These are phyloP conservation scores for Notolabrus celidotus DNA, from an alignment of 2,797 vertebrate genomes.

Conservation along the genomic window DNA sequence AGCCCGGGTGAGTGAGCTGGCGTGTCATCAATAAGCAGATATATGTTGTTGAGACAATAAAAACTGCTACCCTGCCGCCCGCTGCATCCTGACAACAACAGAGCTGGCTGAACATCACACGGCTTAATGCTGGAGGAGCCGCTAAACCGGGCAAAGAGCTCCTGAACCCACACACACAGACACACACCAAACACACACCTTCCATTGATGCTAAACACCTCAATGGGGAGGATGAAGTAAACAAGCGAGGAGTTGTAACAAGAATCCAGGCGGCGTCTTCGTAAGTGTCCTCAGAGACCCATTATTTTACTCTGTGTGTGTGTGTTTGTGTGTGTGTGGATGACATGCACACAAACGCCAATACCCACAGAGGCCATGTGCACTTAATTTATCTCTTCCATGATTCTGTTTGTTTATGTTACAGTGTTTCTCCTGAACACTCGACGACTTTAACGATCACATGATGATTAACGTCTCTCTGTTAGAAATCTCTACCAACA, in stretches of 20 bases:
- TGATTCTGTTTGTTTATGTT: background rate
- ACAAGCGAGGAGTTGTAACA: background rate
- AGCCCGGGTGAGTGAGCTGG: constrained; percentile 28
- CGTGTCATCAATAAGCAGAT: constrained; percentile 25
- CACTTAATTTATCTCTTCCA: background rate
- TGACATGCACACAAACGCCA: background rate
- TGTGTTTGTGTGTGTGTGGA: too few species aligned
- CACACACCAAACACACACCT: constrained; percentile 9
- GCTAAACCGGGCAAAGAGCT: constrained; percentile 16
- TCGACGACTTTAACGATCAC: too few species aligned
- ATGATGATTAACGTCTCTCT: too few species aligned
- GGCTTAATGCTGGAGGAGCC: constrained; percentile 27
- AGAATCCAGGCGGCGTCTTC: background rate
- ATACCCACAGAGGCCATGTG: background rate
- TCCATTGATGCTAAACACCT: constrained; percentile 29
- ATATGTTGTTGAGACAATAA: constrained; percentile 18
- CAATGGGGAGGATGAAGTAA: constrained; percentile 2
- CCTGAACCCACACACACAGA: constrained; percentile 24
- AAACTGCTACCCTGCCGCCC: constrained; percentile 17
- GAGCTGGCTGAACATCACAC: constrained; percentile 60
- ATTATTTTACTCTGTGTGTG: background rate
- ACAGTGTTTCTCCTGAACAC: too few species aligned
- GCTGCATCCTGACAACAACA: constrained; percentile 15
- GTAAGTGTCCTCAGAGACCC: background rate
- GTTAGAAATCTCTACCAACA: too few species aligned